Base-by-base conservation (phyloP, 2,888 invertebrate genomes). In the Acronicta aceris region DNA sequence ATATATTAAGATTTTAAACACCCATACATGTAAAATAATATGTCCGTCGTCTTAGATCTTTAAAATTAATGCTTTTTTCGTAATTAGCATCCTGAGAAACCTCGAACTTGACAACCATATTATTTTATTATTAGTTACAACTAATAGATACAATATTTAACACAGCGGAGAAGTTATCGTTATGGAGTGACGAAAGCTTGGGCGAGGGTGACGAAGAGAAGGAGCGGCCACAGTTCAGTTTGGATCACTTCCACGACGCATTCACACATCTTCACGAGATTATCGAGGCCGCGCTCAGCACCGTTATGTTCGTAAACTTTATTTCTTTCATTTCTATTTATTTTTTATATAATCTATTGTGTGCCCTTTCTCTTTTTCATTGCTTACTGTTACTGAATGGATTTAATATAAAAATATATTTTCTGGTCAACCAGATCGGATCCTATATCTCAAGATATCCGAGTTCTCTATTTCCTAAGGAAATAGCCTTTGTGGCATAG, bases 121-220 rank as follows among this genome's bases (percentile, higher is more conserved):
- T n/a, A n/a, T n/a, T n/a, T n/a, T n/a, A n/a, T n/a, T n/a, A n/a
- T n/a, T n/a, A n/a, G n/a, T n/a, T n/a, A n/a, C n/a, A 30, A 30
- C 9, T 27, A 27, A 27, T 7, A 7, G 9, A 30, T 9, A 9
- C 30, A 9, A 30, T 9, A 9, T 9, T 36, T 13, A 13, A 13
- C 12, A 36, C 74, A 89, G 91, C 81, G 68, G 82, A 80, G 16
- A 70, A 74, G 65, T 74, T 89, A 16, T 65, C 77, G 2, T 65
- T 58, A 63, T 85, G 87, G 85, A 68, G 74, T 15, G 59, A 57
- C 8, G 47, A 57, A n/a, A 71, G 76, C 69, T 56, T 54, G 42
- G 64, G 33, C 56, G 81, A 74, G 36, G 58, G 47, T 6, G 81
- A 68, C 5, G 76, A 57, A 17, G 75, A 74, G 48, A 68, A n/a